phyloP scores from a whole-genome alignment of 2,113 vertebrate genomes.

The Clarias macrocephalus region DNA sequence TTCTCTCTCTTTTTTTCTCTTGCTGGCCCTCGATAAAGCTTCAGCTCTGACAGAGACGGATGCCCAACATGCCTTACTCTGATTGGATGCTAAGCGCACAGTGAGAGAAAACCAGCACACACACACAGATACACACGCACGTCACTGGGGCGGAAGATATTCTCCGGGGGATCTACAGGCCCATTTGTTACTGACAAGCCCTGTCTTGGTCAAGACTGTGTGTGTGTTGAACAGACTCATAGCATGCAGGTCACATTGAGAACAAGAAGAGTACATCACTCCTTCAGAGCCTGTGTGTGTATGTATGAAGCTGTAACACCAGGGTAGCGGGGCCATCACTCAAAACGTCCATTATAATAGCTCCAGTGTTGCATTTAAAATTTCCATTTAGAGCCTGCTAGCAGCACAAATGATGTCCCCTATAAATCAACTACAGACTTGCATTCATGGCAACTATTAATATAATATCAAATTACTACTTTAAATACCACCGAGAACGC shows the following conservation, averaged over 20 bases:
- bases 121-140: background rate
- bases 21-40: conserved; percentile 30
- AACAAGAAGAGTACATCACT: conserved; percentile 32
- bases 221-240: conserved; percentile 32
- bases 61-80: conserved; percentile 45
- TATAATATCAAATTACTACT: background rate
- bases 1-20: conserved; percentile 6
- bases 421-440: conserved; percentile 7
- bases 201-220: conserved; percentile 32
- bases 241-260: conserved; percentile 34
- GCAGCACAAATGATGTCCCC: background rate
- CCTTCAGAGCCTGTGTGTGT: conserved; percentile 6
- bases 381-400: conserved; percentile 10
- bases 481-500: background rate
- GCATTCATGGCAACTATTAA: background rate
- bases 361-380: conserved; percentile 13
- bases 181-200: conserved; percentile 34
- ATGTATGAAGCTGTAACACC: conserved; percentile 3
- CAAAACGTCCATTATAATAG: conserved; percentile 30
- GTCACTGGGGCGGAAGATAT: conserved; percentile 36
- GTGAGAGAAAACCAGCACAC: conserved; percentile 23
- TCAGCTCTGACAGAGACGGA: conserved; percentile 50
- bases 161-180: conserved; percentile 38
- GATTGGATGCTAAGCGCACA: conserved; percentile 45
- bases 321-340: conserved; percentile 12